These are phyloP conservation scores for Eulemur coronatus DNA, from an alignment of 2,797 vertebrate species.

Conservation along the genomic window DNA sequence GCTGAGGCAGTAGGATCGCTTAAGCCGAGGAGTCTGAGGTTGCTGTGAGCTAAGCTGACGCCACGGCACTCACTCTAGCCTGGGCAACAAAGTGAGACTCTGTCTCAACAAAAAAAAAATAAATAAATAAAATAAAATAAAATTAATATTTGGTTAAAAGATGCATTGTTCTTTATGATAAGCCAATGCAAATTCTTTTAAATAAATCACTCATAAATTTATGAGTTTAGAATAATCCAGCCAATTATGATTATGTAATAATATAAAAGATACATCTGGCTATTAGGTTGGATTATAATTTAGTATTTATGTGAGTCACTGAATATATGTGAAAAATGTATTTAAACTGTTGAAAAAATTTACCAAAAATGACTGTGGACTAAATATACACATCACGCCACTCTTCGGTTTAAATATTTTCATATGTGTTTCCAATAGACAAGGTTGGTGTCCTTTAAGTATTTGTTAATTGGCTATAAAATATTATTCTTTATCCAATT, in stretches of 20 bases:
- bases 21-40: too few species aligned
- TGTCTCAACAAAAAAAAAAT: too few species aligned
- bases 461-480: background rate
- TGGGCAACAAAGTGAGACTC: too few species aligned
- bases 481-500: background rate
- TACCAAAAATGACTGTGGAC: background rate
- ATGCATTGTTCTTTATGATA: background rate
- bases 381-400: slow-evolving; percentile 13
- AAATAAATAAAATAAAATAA: too few species aligned
- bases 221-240: background rate
- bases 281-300: background rate
- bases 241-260: background rate
- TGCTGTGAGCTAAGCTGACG: too few species aligned
- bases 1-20: too few species aligned
- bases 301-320: background rate
- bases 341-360: background rate
- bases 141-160: background rate
- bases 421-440: slow-evolving; percentile 44
- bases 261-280: background rate
- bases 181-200: background rate
- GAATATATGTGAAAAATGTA: background rate
- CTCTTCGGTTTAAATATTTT: slow-evolving; percentile 67
- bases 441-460: slow-evolving; percentile 38
- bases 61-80: too few species aligned
- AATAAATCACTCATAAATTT: background rate